A percentile compares a stretch with the other conserved stretches of the same genome.
These are phyloP conservation scores for Enteromius mattozi DNA, from an alignment of 2,797 vertebrate genomes.

Conservation along the genomic window DNA sequence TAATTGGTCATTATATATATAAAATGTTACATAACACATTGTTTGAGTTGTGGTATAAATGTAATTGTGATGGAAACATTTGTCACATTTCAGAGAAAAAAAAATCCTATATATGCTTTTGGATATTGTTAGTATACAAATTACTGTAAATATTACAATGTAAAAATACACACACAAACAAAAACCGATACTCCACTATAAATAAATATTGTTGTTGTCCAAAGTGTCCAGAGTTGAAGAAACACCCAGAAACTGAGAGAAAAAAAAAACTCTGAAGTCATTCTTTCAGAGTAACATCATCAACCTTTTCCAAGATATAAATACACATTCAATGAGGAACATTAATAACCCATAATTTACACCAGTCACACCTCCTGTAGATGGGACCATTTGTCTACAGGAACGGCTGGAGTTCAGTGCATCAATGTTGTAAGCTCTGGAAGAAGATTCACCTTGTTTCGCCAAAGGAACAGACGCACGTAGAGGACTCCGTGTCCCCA, in stretches of 20 bases:
- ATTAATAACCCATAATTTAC: slow-evolving; percentile 62
- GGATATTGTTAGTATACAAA: neutral
- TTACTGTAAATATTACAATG: neutral
- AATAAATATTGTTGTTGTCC: neutral
- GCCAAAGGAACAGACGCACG: slow-evolving; percentile 39
- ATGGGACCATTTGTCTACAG: slow-evolving; percentile 55
- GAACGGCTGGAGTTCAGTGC: slow-evolving; percentile 28
- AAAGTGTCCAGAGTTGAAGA: neutral
- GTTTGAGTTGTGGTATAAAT: neutral
- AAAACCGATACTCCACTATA: neutral
- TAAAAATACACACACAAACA: too few species aligned
- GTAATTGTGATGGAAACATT: neutral
- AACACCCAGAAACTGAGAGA: neutral
- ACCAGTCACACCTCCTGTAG: slow-evolving; percentile 44
- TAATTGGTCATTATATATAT: neutral
- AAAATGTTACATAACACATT: neutral
- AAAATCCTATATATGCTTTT: neutral
- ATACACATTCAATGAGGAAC: slow-evolving; percentile 51
- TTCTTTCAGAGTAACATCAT: slow-evolving; percentile 35
- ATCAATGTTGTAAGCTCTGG: slow-evolving; percentile 36
- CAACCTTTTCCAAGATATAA: slow-evolving; percentile 53
- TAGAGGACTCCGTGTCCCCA: slow-evolving; percentile 49
- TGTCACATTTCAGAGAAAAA: neutral
- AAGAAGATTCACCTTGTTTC: slow-evolving; percentile 51
- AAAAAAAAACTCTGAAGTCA: neutral